Conservation (phyloP, 2,888 invertebrate species). For the Altica lythri region DNA sequence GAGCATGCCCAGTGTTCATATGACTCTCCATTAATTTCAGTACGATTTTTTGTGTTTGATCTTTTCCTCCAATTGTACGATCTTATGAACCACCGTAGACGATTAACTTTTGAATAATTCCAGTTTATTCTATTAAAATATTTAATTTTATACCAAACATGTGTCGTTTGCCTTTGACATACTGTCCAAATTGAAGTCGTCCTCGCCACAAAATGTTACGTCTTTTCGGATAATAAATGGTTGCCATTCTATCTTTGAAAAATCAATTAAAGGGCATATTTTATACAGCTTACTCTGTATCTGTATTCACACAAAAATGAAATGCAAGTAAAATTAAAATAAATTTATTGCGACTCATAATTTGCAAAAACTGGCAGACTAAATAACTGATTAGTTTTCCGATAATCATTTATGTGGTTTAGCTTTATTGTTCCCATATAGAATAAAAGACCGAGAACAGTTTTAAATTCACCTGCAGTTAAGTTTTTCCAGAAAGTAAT, state of each 20-base stretch:
- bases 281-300: not conserved
- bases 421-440: constrained; percentile 7
- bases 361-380: not conserved
- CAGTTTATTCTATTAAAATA: not conserved
- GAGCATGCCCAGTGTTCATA: not conserved
- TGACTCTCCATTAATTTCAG: not conserved
- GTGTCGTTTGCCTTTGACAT: not conserved
- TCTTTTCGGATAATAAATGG: not conserved
- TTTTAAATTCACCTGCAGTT: too few species aligned
- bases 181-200: not conserved
- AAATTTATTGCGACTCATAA: not conserved
- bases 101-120: not conserved
- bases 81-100: too few species aligned
- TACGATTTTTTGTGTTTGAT: not conserved
- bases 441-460: too few species aligned
- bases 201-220: not conserved
- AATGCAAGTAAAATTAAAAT: not conserved
- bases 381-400: constrained; percentile 3
- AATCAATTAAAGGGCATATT: not conserved
- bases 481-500: too few species aligned
- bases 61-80: not conserved
- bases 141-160: too few species aligned
- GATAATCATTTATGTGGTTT: not conserved
- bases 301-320: too few species aligned
- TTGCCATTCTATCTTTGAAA: not conserved